Conservation (phyloP, 2,888 invertebrate genomes). For the Drosophila sordidula region DNA sequence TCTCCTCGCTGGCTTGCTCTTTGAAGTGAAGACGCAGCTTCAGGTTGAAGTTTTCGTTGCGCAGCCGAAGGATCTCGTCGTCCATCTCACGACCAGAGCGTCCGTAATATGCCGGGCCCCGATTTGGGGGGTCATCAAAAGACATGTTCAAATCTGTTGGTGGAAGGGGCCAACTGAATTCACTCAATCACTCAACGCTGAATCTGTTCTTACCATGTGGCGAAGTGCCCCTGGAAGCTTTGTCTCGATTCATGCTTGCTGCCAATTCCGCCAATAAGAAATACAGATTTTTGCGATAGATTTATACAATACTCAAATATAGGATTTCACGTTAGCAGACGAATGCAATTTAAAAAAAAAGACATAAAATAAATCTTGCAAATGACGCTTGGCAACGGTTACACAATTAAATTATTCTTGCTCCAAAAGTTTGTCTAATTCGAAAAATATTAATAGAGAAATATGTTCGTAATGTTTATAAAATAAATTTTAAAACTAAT, state of each 20-base stretch:
- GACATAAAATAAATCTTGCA: neutral
- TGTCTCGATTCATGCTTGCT: neutral
- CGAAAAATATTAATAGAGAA: conserved; percentile 3
- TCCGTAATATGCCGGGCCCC: accelerated
- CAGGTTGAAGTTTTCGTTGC: conserved; percentile 11
- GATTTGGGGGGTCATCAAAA: neutral
- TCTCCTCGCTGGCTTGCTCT: neutral
- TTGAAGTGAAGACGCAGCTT: conserved; percentile 11
- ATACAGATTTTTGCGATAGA: neutral
- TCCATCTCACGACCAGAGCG: neutral
- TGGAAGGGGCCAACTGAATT: too few species aligned
- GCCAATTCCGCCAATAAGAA: neutral
- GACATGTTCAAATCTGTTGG: neutral
- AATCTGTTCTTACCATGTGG: neutral
- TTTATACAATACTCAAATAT: neutral
- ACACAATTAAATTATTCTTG: neutral
- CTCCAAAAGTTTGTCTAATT: conserved; percentile 11
- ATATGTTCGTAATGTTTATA: conserved; percentile 4
- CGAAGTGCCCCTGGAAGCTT: neutral
- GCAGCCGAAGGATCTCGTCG: neutral
- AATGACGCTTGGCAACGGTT: neutral
- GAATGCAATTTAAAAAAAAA: conserved; percentile 11
- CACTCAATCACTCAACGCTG: neutral
- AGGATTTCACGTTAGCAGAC: conserved; percentile 1
- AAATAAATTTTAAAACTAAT: neutral